Conservation (phyloP, 37 sponge, comb jelly and placozoan species). For the Amphimedon queenslandica region DNA sequence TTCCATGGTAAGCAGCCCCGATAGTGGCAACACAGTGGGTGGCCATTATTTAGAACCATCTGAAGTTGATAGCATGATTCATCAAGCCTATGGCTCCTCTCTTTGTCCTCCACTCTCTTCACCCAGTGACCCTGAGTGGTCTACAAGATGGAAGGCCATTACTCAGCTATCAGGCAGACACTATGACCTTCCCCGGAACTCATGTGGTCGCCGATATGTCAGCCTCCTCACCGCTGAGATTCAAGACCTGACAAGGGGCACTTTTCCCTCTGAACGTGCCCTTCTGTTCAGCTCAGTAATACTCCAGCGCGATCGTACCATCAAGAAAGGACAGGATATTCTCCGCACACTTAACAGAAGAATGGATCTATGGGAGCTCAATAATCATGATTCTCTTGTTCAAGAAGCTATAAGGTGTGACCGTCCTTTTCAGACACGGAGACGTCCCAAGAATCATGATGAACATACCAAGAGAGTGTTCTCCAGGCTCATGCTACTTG, state of each 20-base stretch:
- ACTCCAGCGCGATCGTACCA: neutral
- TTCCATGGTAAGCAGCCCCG: too few relatives aligned
- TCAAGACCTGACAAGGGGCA: neutral
- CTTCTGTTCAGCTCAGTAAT: neutral
- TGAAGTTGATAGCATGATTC: too few relatives aligned
- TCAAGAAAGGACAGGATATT: slow-evolving; percentile 9
- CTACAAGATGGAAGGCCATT: neutral
- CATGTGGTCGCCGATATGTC: slow-evolving; percentile 8
- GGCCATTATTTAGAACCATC: too few relatives aligned
- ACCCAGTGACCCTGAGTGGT: too few relatives aligned
- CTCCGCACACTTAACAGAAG: neutral
- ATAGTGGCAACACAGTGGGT: too few relatives aligned
- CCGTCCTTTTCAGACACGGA: neutral
- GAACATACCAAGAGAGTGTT: neutral
- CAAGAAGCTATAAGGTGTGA: neutral
- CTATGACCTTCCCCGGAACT: slow-evolving; percentile 1
- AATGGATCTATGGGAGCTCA: neutral
- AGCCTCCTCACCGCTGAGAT: neutral
- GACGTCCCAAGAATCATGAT: neutral
- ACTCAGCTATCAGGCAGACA: neutral
- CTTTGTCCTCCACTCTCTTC: too few relatives aligned
- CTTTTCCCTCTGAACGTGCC: neutral
- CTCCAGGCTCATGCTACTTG: slow-evolving; percentile 16
- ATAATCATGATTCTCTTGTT: slow-evolving; percentile 4
- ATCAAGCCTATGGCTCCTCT: too few relatives aligned